Evolutionary conservation across 2,113 vertebrate species (phyloP), one percentile per base, ranked within the genome.

Genomic region (Chaetorhynchus papuensis): DNA sequence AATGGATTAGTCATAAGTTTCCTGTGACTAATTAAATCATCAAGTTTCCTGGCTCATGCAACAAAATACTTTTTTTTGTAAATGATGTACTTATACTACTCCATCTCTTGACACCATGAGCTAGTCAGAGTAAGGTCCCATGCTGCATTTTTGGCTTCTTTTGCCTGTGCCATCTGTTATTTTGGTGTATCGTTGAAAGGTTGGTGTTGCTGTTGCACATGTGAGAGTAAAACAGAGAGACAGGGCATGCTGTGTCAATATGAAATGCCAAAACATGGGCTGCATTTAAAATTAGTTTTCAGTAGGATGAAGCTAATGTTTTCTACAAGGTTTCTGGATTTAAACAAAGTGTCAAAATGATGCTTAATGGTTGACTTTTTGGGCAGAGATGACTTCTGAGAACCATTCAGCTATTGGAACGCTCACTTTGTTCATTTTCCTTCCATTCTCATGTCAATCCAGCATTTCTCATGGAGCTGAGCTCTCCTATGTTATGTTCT

Each of bases 141-240:
- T 41, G 50, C 35, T 95, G 45, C 26, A 63, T 60, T 94, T 93
- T 72, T 96, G 83, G 94, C 92, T 97, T 72, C 24, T 23, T 94
- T 78, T 94, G 88, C 42, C 35, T 81, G 68, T 76, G 65, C 92
- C 95, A 96, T 97, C 95, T 96, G 95, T 96, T 97, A 79, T 94
- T 96, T 91, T 93, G 77, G 47, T 78, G 42, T 76, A 57, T 37
- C 31, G 50, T 81, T 93, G 93, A 96, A 95, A 96, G 83, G 80
- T 45, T 91, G 83, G 37, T 96, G 76, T 87, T 96, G 53, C 47
- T 89, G 15, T 77, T 94, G 90, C 92, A 89, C 77, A 76, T 93
- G 80, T 90, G 93, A 94, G 86, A 96, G 8, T 93, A 90, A 94
- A 95, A 91, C 94, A 92, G 63, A 94, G 65, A 95, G 93, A 95